Base-by-base conservation (phyloP, 2,797 vertebrate genomes). In the Sebastes diploproa region DNA sequence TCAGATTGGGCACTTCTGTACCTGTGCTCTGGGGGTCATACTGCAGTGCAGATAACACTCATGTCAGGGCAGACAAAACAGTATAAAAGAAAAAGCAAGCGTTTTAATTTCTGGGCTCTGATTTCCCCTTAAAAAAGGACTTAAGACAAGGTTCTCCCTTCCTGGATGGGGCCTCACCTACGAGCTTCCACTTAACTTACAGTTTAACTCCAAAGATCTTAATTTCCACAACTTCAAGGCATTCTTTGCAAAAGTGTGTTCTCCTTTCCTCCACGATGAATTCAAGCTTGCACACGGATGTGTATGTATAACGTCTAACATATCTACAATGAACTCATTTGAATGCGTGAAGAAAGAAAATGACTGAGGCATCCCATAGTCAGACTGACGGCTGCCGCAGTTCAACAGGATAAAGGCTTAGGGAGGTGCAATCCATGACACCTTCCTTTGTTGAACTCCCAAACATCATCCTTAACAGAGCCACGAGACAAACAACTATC, bases 361-460 rank as follows among this genome's bases (percentile, higher is more conserved):
- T 13, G 83, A 92, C 87, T 7, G 86, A 89, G 89, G 91, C 89
- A 73, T 91, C 86, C 91, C 83, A 84, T 68, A 86, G 88, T 90
- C 88, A 82, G 82, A 88, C 89, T 62, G 83, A 72, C 30, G 75
- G 81, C 84, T 84, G 83, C 88, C 77, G 34, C 88, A 84, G 84
- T 88, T 89, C 72, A 88, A 89, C 75, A 83, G 87, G 83, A 88
- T 87, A 93, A 94, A 95, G 94, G 93, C 93, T 93, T 84, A 75
- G 71, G 85, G 89, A 92, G 92, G 89, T 86, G 88, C 84, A 74
- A 87, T 86, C 86, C 75, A 42, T 5, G 61, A 85, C 91, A 84
- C 89, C 89, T 90, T 86, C 78, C 83, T 89, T 85, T 74, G 83
- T 80, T 90, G 83, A 84, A 87, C 74, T 91, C 84, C 82, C 13